A percentile compares a stretch with the other conserved stretches of the same genome.
phyloP scores from a whole-genome alignment of 2,888 invertebrate genomes.

The Acronicta psi region DNA sequence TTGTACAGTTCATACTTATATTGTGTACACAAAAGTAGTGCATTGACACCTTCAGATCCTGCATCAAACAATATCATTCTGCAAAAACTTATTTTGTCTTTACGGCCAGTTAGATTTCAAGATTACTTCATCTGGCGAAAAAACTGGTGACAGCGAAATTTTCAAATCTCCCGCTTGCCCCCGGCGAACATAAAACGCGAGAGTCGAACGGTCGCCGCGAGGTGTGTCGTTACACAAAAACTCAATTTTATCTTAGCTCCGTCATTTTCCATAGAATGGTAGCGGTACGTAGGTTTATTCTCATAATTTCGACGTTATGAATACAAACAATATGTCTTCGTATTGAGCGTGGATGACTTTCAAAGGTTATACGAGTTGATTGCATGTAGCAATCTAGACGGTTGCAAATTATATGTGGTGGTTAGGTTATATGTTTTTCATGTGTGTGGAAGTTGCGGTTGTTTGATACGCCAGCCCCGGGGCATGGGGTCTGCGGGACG shows the following conservation, averaged over 20 bases:
- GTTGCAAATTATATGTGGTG: constrained; percentile 42
- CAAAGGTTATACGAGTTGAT: constrained; percentile 51
- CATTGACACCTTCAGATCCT: constrained; percentile 56
- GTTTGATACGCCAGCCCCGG: constrained; percentile 30
- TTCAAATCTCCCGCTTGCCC: constrained; percentile 66
- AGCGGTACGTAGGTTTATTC: constrained; percentile 18
- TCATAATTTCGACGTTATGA: constrained; percentile 42
- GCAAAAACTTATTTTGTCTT: constrained; percentile 71
- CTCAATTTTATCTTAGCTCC: constrained; percentile 69
- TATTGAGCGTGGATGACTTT: constrained; percentile 48
- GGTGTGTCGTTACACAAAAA: constrained; percentile 70
- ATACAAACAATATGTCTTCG: constrained; percentile 52
- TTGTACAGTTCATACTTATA: constrained; percentile 1
- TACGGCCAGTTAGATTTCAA: constrained; percentile 80
- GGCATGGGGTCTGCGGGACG: constrained; percentile 40
- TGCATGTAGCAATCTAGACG: constrained; percentile 45
- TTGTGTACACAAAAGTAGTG: constrained; percentile 36
- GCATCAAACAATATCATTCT: constrained; percentile 50
- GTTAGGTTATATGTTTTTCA: constrained; percentile 41
- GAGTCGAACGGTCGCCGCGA: constrained; percentile 69
- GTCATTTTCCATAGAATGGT: constrained; percentile 29
- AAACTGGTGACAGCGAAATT: constrained; percentile 77
- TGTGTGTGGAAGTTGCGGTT: constrained; percentile 40
- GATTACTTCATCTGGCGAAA: constrained; percentile 72
- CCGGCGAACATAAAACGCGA: constrained; percentile 63